Conservation (phyloP, 2,797 vertebrate species). For the Varecia variegata region DNA sequence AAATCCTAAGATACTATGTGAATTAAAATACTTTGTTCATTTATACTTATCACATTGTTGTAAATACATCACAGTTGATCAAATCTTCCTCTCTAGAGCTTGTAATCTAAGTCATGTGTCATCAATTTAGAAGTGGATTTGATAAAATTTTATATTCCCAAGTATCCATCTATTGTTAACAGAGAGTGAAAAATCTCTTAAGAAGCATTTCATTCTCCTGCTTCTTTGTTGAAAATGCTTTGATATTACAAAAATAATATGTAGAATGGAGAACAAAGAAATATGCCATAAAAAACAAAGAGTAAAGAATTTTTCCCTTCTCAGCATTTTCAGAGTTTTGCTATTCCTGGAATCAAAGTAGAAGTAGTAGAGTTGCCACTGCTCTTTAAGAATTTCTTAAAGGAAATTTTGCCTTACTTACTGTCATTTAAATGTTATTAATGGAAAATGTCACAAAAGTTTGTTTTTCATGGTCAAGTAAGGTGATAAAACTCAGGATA, state of each 20-base stretch:
- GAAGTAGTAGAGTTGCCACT: background rate
- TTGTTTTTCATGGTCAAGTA: background rate
- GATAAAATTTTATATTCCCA: slow-evolving; percentile 17
- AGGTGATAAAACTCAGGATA: background rate
- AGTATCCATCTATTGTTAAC: background rate
- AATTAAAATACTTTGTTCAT: background rate
- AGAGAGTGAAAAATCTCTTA: background rate
- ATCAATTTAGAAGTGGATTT: background rate
- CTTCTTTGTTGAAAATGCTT: slow-evolving; percentile 2
- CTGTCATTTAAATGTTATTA: slow-evolving; percentile 2
- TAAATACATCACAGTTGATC: background rate
- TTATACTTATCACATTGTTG: background rate
- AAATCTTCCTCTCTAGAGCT: background rate
- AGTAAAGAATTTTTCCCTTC: background rate
- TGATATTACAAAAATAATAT: background rate
- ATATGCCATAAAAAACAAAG: background rate
- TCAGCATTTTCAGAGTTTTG: slow-evolving; percentile 31
- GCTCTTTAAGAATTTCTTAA: slow-evolving; percentile 16
- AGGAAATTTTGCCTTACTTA: background rate
- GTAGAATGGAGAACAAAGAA: slow-evolving; percentile 3
- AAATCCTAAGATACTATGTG: background rate
- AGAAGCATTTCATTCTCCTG: background rate
- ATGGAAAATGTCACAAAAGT: background rate
- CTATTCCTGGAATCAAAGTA: background rate
- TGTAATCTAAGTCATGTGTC: background rate